Conservation (phyloP, 2,888 invertebrate genomes). For the Phytoseiulus persimilis region DNA sequence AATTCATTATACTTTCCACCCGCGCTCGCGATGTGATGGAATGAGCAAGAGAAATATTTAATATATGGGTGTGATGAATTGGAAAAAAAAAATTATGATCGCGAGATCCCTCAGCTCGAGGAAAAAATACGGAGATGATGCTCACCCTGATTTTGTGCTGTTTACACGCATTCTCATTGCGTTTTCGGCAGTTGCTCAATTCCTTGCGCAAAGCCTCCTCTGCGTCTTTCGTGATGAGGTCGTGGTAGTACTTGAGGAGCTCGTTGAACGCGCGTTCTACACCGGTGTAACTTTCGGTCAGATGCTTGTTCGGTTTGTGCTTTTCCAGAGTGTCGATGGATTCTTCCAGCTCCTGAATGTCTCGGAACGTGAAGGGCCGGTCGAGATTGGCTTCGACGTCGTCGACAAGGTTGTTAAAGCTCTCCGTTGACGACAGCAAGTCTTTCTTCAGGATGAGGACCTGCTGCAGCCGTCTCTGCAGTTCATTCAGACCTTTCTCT, state of each 20-base stretch:
- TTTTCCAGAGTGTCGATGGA: slow-evolving; percentile 10
- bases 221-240: neutral
- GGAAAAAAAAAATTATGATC: no score
- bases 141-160: slow-evolving; percentile 29
- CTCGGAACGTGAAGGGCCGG: slow-evolving; percentile 20
- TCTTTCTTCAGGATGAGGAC: slow-evolving; percentile 33
- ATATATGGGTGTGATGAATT: no score
- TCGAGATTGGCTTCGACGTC: slow-evolving; percentile 24
- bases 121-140: no score
- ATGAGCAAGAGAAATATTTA: no score
- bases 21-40: no score
- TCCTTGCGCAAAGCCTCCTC: neutral
- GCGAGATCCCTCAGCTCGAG: no score
- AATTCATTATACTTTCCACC: neutral
- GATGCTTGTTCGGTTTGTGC: slow-evolving; percentile 32
- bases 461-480: slow-evolving; percentile 20
- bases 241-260: slow-evolving; percentile 36
- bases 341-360: slow-evolving; percentile 8
- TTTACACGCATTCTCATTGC: slow-evolving; percentile 20
- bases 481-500: neutral
- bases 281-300: neutral
- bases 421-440: slow-evolving; percentile 26
- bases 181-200: neutral
- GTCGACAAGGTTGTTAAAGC: slow-evolving; percentile 7
- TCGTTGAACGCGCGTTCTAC: slow-evolving; percentile 24